Evolutionary conservation across 2,797 vertebrate genomes (phyloP), one percentile per base, ranked within the genome.

Genomic region (Sparus aurata): DNA sequence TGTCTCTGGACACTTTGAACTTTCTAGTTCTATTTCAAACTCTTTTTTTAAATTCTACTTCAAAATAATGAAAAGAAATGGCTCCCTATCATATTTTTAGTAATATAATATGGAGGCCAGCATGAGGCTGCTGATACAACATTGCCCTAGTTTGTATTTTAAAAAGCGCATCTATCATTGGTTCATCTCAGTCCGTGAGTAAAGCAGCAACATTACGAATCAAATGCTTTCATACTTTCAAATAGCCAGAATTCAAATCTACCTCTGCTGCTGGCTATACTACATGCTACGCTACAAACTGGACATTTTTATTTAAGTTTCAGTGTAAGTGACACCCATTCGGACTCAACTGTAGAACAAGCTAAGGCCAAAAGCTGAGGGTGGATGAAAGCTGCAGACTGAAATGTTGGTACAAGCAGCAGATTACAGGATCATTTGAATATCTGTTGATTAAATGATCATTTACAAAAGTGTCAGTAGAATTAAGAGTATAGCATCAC

Each of bases 61-160:
- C n/a, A 23, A 46, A 5, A 10, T 27, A 46, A 22, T 25, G 9
- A 71, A 59, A 49, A 38, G 17, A 3, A 1, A 1, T 1, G 2
- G 1, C 7, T 34, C n/a, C 8, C 7, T 23, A 49, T 20, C 16
- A 49, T 69, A 16, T 49, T 45, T 69, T 17, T 41, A 17, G 45
- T 62, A 12, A 41, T 27, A 43, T 34, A 76, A 52, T 82, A 57
- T 20, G 38, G 46, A 53, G 25, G 22, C 30, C 46, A 46, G 17
- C 8, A 8, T 6, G 5, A 62, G 16, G 34, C 52, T 54, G 73
- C 18, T 50, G 15, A 3, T 53, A 43, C 62, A 62, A 49, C 34
- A n/a, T 30, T 53, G 62, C 13, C 50, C 23, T 25, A 57, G 12
- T 75, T 61, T 73, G 27, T 13, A 16, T 23, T 4, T 22, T 25